Evolutionary conservation across 2,113 vertebrate species (phyloP).

Genomic region (Pluvialis apricaria): DNA sequence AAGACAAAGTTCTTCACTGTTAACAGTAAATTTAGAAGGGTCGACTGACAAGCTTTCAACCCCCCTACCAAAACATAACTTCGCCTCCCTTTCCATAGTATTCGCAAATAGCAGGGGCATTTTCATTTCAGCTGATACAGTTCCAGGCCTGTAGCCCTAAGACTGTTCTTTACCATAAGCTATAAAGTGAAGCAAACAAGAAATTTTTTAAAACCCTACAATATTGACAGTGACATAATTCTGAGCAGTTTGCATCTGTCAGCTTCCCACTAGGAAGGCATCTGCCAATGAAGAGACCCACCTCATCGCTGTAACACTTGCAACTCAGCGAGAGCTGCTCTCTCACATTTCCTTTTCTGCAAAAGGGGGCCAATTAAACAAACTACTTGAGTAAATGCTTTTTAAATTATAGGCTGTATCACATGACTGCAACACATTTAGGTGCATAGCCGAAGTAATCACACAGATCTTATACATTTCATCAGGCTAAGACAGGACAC

Average conservation of each 20-base stretch:
- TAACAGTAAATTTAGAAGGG: neutral
- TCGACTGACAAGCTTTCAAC: neutral
- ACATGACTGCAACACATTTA: neutral
- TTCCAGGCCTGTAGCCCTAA: neutral
- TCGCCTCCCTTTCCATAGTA: neutral
- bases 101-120: neutral
- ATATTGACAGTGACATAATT: neutral
- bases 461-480: neutral
- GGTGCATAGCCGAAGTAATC: neutral
- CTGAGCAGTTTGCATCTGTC: neutral
- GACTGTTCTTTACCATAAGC: neutral
- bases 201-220: neutral
- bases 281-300: neutral
- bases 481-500: neutral
- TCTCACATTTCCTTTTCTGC: neutral
- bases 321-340: neutral
- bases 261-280: neutral
- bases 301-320: rapidly evolving
- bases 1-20: neutral
- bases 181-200: neutral
- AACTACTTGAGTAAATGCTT: neutral
- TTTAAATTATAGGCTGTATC: neutral
- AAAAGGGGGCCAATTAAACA: neutral
- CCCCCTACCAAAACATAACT: neutral
- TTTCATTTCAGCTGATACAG: neutral